Conservation (phyloP, 2,888 invertebrate genomes). For the Smittia sp. region DNA sequence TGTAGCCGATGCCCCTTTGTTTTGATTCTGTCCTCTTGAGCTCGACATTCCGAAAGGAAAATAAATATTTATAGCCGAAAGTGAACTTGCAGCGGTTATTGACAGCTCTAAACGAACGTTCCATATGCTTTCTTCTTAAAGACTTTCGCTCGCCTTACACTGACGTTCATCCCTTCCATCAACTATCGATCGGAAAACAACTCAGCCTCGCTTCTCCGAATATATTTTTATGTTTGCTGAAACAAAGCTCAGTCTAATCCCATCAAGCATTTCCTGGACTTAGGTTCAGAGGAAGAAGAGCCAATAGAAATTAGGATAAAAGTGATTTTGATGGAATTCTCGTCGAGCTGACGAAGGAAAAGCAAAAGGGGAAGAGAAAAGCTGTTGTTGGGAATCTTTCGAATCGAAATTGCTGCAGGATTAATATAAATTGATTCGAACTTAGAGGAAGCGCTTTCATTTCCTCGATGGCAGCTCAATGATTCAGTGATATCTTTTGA, state of each 20-base stretch:
- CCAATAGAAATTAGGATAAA: constrained; percentile 8
- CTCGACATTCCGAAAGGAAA: too few species aligned
- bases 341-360: not conserved
- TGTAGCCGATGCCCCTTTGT: too few species aligned
- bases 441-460: constrained; percentile 6
- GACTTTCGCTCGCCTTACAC: not conserved
- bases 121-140: too few species aligned
- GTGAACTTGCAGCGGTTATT: too few species aligned
- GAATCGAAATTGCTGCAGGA: constrained; percentile 18
- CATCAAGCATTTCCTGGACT: constrained; percentile 32
- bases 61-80: too few species aligned
- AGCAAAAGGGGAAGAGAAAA: not conserved
- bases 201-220: too few species aligned
- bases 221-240: not conserved
- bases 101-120: too few species aligned
- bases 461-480: not conserved
- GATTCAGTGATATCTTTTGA: too few species aligned
- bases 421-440: constrained; percentile 32
- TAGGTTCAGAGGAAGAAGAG: not conserved
- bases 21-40: too few species aligned
- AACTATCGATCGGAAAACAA: not conserved
- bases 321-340: constrained; percentile 12
- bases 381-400: constrained; percentile 12
- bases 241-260: constrained; percentile 31
- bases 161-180: not conserved